Evolutionary conservation across 2,888 invertebrate genomes (phyloP).

Genomic region (Lithophane semibrunnea): DNA sequence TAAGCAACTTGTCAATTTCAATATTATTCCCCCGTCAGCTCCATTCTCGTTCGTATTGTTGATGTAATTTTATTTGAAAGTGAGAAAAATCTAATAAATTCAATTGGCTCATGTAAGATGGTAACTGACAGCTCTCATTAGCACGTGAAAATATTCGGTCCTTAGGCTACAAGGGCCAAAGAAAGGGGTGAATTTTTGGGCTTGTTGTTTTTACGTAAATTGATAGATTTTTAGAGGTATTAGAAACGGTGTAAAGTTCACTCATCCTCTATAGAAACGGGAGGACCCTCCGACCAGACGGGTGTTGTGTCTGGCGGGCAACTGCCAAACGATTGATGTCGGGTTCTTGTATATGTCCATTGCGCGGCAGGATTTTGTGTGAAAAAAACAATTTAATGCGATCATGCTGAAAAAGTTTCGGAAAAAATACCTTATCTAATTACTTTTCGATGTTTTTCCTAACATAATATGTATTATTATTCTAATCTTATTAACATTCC

Average conservation of each 20-base stretch:
- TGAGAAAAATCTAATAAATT: conserved; percentile 45
- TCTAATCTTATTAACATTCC: conserved; percentile 31
- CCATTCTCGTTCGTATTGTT: conserved; percentile 17
- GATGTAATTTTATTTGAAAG: conserved; percentile 46
- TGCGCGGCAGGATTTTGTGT: too few species aligned
- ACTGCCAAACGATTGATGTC: too few species aligned
- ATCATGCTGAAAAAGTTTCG: background rate
- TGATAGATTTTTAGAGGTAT: background rate
- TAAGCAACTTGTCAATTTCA: conserved; percentile 40
- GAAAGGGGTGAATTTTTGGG: background rate
- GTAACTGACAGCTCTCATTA: conserved; percentile 50
- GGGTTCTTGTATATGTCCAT: too few species aligned
- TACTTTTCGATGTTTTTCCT: conserved; percentile 20
- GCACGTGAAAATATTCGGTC: conserved; percentile 13
- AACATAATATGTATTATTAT: conserved; percentile 6
- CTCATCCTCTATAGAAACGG: too few species aligned
- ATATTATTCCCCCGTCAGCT: conserved; percentile 20
- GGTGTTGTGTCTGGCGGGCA: too few species aligned
- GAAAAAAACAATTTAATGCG: background rate
- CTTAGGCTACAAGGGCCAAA: background rate
- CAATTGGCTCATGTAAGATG: conserved; percentile 29
- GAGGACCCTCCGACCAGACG: too few species aligned
- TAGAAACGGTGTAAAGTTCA: too few species aligned
- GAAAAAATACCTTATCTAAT: background rate
- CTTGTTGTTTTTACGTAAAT: background rate